A percentile compares a stretch with the other conserved stretches of the same genome.
Evolutionary conservation across 1,140 invertebrate genomes (phyloP).

Genomic region (Tetragnatha versicolor): DNA sequence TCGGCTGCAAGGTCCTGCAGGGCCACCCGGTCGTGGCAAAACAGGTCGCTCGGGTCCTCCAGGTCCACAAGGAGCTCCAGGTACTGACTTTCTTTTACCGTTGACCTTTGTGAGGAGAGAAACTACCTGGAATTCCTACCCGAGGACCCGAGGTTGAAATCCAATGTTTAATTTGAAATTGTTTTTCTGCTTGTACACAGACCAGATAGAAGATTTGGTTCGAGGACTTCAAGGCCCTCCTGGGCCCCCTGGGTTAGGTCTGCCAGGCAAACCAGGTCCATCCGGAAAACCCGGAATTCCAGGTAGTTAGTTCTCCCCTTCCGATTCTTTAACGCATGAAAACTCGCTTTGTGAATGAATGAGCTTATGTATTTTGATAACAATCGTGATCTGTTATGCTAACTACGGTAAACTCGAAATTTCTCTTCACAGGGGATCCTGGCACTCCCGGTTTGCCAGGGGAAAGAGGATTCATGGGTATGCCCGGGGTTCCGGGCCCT

Average conservation of each 20-base stretch:
- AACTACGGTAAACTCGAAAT: too few relatives aligned
- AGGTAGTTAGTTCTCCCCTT: slow-evolving; percentile 51
- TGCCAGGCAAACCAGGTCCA: slow-evolving; percentile 64
- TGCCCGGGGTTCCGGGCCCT: slow-evolving; percentile 70
- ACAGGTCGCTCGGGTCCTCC: slow-evolving; percentile 70
- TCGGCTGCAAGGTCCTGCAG: slow-evolving; percentile 70
- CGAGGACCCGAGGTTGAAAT: not conserved
- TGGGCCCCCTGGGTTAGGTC: slow-evolving; percentile 71
- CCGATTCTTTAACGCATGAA: not conserved
- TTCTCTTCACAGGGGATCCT: slow-evolving; percentile 64
- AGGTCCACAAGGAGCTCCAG: slow-evolving; percentile 71
- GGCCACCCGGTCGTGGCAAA: slow-evolving; percentile 67
- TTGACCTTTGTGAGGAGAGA: slow-evolving; percentile 77
- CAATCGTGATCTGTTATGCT: not conserved
- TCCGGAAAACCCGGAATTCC: slow-evolving; percentile 57
- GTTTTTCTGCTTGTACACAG: slow-evolving; percentile 44
- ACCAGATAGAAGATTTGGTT: slow-evolving; percentile 49
- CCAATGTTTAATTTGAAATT: not conserved
- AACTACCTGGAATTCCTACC: slow-evolving; percentile 69
- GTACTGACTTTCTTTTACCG: slow-evolving; percentile 58
- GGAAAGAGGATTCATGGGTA: slow-evolving; percentile 73
- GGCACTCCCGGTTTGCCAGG: slow-evolving; percentile 67
- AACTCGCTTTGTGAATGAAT: not conserved
- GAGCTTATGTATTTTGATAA: not conserved
- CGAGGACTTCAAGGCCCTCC: slow-evolving; percentile 66